Conservation (phyloP, 2,797 vertebrate species). For the Gastrophryne carolinensis region DNA sequence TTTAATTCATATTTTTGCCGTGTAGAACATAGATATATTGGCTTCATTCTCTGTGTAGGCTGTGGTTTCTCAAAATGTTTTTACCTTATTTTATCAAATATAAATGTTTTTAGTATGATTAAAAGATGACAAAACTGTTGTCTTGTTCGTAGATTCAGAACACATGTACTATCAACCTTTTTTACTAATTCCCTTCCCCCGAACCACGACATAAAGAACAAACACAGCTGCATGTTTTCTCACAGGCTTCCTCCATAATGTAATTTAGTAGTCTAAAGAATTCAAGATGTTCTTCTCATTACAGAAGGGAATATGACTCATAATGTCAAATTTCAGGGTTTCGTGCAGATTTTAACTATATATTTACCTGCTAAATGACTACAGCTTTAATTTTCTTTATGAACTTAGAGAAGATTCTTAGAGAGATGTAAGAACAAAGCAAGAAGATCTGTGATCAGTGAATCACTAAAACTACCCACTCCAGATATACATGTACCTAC, state of each 20-base stretch:
- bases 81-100: background rate
- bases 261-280: conserved; percentile 12
- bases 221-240: conserved; percentile 24
- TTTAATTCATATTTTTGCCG: background rate
- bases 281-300: conserved; percentile 27
- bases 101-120: background rate
- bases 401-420: too few relatives aligned
- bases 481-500: too few relatives aligned
- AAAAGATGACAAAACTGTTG: background rate
- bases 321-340: background rate
- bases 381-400: too few relatives aligned
- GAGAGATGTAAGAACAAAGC: too few relatives aligned
- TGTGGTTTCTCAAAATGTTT: background rate
- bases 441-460: too few relatives aligned
- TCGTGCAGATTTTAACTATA: background rate
- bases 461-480: too few relatives aligned
- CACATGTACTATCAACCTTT: background rate
- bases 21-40: background rate
- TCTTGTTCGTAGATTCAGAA: background rate
- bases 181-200: background rate
- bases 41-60: background rate
- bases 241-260: background rate
- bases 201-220: background rate
- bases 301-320: background rate
- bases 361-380: background rate